Evolutionary conservation across 2,113 vertebrate species (phyloP).

Genomic region (Chaetops frenatus): DNA sequence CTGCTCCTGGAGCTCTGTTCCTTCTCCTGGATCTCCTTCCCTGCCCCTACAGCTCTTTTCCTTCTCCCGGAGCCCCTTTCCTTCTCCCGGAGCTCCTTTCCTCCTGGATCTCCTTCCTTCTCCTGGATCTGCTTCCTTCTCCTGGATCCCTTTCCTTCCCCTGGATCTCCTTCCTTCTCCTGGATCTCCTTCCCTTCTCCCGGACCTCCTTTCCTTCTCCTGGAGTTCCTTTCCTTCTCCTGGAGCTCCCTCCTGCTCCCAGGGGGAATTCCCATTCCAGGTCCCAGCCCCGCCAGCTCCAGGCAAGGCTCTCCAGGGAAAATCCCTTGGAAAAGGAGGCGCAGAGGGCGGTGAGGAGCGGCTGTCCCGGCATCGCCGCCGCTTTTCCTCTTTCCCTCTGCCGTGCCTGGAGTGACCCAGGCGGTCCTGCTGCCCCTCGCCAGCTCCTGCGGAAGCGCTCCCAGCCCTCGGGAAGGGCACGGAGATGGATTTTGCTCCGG

Average conservation of each 20-base stretch:
- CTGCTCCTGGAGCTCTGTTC: too few relatives aligned
- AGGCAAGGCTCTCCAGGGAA: accelerated
- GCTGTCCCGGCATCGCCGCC: neutral
- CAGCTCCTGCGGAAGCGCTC: neutral
- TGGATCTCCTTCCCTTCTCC: neutral
- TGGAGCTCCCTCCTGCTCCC: neutral
- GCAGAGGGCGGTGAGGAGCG: accelerated
- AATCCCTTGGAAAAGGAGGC: too few relatives aligned
- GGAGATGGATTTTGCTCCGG: neutral
- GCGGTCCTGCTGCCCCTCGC: accelerated
- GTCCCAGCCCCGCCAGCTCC: neutral
- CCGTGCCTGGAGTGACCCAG: accelerated
- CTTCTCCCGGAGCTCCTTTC: too few relatives aligned
- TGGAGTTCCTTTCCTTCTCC: accelerated
- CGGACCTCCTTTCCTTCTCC: accelerated
- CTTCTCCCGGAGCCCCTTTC: too few relatives aligned
- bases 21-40: neutral
- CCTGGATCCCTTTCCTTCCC: neutral
- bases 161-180: neutral
- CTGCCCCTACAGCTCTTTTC: neutral
- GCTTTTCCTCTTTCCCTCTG: neutral
- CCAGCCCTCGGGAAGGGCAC: neutral
- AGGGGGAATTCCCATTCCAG: neutral
- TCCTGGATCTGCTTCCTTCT: neutral
- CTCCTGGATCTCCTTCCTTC: too few relatives aligned